Evolutionary conservation across 2,113 vertebrate species (phyloP).

Genomic region (Proteles cristata): DNA sequence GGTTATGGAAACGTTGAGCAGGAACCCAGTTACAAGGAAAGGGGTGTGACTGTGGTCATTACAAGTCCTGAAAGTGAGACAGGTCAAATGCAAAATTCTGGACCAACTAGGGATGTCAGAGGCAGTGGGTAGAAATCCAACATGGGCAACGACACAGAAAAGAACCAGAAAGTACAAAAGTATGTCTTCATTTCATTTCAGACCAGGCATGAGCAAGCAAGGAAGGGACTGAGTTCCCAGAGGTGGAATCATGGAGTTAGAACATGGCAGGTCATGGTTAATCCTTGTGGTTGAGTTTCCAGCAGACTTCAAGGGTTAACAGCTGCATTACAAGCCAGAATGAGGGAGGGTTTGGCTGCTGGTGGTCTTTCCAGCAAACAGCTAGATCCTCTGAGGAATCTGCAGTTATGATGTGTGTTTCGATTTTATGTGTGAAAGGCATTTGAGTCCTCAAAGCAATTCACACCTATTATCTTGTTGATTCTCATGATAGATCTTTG

Average conservation of each 20-base stretch:
- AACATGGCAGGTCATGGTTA: background rate
- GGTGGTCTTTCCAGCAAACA: background rate
- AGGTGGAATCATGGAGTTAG: background rate
- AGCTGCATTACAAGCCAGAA: background rate
- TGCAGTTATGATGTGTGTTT: background rate
- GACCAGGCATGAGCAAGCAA: background rate
- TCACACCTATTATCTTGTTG: background rate
- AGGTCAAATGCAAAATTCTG: background rate
- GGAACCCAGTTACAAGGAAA: background rate
- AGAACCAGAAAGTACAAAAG: background rate
- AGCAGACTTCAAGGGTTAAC: background rate
- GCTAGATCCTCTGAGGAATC: background rate
- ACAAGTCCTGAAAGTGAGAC: background rate
- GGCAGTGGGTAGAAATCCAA: background rate
- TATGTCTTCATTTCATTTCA: background rate
- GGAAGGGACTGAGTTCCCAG: background rate
- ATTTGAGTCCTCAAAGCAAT: conserved; percentile 1
- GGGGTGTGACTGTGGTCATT: background rate
- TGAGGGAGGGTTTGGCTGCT: background rate
- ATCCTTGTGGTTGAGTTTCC: background rate
- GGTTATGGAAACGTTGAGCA: background rate
- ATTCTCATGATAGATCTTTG: background rate
- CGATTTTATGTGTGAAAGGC: background rate
- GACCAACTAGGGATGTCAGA: background rate
- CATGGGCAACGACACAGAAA: background rate